Evolutionary conservation across 2,113 vertebrate genomes (phyloP).

Genomic region (Ophthalmolycus amberensis): DNA sequence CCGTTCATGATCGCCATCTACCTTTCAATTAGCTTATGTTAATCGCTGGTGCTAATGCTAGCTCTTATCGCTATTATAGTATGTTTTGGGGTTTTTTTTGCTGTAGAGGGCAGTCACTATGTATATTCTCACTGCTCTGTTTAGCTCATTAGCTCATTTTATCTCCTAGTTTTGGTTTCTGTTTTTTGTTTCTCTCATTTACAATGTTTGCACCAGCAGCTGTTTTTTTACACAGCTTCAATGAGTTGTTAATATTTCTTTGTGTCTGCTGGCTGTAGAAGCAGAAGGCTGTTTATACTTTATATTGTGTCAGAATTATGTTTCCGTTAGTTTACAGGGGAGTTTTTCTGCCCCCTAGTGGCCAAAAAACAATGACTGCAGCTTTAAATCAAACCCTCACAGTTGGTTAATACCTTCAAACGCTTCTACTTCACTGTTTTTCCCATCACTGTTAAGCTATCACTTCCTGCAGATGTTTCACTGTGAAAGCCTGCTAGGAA

Average conservation of each 20-base stretch:
- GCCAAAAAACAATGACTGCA: neutral
- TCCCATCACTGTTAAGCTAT: neutral
- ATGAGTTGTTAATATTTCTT: neutral
- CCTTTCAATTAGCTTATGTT: too few species aligned
- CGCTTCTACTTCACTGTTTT: neutral
- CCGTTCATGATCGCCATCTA: too few species aligned
- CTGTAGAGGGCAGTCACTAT: too few species aligned
- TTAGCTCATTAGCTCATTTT: neutral
- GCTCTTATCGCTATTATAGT: too few species aligned
- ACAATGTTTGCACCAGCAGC: neutral
- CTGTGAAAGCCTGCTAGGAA: neutral
- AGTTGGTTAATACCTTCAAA: neutral
- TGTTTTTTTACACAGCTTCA: neutral
- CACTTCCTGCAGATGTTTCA: conserved; percentile 4
- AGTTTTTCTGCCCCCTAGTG: neutral
- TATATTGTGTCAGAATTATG: neutral
- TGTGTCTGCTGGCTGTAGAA: neutral
- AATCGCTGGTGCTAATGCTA: too few species aligned
- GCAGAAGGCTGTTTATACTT: neutral
- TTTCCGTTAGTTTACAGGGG: neutral
- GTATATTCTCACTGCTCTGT: neutral
- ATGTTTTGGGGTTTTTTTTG: too few species aligned
- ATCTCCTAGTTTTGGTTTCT: neutral
- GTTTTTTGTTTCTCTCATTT: neutral
- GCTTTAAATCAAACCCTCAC: neutral